phyloP scores from a whole-genome alignment of 35 echinoderm and acorn worm genomes.

The Lytechinus pictus region DNA sequence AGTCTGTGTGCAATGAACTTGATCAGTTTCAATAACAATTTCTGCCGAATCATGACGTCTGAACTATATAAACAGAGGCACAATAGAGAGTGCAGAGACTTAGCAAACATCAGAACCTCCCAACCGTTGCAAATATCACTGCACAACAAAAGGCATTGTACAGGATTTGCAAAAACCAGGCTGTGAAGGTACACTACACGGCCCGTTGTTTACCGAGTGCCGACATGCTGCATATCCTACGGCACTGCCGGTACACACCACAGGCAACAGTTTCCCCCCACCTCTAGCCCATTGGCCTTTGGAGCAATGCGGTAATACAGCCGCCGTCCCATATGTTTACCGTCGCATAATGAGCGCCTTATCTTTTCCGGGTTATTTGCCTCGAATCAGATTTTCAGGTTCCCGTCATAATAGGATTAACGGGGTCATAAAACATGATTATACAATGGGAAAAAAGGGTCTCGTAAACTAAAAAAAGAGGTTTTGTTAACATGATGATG shows the following conservation, averaged over 20 bases:
- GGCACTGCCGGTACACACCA: background rate
- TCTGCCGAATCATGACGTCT: slow-evolving; percentile 8
- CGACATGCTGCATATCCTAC: background rate
- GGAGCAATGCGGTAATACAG: slow-evolving; percentile 1
- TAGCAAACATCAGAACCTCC: background rate
- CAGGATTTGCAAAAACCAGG: background rate
- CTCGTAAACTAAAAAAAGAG: too few relatives aligned
- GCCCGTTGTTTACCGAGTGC: slow-evolving; percentile 23
- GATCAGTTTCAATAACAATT: slow-evolving; percentile 14
- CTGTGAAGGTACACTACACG: slow-evolving; percentile 8
- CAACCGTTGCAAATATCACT: slow-evolving; percentile 10
- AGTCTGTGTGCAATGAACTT: background rate
- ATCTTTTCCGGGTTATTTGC: background rate
- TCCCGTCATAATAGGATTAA: background rate
- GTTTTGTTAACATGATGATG: background rate
- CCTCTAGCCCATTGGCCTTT: background rate
- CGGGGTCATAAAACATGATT: background rate
- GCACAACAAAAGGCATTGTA: slow-evolving; percentile 37
- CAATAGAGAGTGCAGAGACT: slow-evolving; percentile 24
- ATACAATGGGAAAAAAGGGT: background rate
- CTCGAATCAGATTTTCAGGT: background rate
- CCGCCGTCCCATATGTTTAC: slow-evolving; percentile 15
- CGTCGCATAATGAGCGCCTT: background rate
- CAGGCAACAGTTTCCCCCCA: slow-evolving; percentile 7
- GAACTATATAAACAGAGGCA: background rate